These are phyloP conservation scores for Eleutherodactylus coqui DNA, from an alignment of 2,797 vertebrate species.

Conservation along the genomic window DNA sequence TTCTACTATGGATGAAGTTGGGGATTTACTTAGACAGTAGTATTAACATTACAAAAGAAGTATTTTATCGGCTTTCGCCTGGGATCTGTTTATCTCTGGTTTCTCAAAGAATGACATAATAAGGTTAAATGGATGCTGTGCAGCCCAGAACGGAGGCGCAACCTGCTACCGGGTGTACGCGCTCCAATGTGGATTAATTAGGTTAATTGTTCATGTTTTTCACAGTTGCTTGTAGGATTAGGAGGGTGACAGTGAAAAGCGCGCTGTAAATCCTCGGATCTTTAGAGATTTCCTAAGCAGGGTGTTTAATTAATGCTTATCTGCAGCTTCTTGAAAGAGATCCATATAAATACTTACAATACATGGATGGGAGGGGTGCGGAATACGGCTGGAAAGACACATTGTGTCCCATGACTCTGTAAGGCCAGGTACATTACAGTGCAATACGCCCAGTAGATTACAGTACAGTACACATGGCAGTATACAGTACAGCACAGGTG, in stretches of 20 bases:
- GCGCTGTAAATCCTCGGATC: constrained; percentile 32
- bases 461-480: too few species aligned
- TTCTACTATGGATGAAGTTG: constrained; percentile 60
- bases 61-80: constrained; percentile 65
- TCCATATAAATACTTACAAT: not conserved
- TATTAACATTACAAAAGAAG: constrained; percentile 72
- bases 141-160: constrained; percentile 40
- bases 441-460: too few species aligned
- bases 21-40: constrained; percentile 68
- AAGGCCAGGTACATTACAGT: too few species aligned
- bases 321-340: constrained; percentile 19
- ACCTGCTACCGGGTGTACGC: constrained; percentile 40
- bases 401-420: too few species aligned
- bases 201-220: constrained; percentile 64
- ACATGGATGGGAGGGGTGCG: too few species aligned
- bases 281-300: not conserved
- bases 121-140: constrained; percentile 63
- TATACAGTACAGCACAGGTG: too few species aligned
- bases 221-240: constrained; percentile 49
- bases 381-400: too few species aligned
- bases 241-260: constrained; percentile 41
- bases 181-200: constrained; percentile 65
- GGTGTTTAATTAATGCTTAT: not conserved
- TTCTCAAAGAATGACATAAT: constrained; percentile 62
- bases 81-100: constrained; percentile 68